Percentiles rank a stretch among this genome's conserved stretches.
These are phyloP conservation scores for Synodontis membranacea DNA, from an alignment of 2,113 vertebrate species.

Conservation along the genomic window DNA sequence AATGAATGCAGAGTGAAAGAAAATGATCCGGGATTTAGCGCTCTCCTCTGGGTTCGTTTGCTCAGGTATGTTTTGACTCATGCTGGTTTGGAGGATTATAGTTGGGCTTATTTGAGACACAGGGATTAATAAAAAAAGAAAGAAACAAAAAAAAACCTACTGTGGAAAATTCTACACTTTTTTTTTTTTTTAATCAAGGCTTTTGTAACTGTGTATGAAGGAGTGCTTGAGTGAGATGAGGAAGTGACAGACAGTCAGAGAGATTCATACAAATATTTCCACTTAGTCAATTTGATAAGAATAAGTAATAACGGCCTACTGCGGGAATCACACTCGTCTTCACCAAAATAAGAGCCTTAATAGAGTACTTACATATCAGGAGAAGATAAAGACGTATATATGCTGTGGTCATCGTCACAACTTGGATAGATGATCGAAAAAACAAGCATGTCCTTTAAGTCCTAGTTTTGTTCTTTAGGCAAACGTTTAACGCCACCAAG, in stretches of 20 bases:
- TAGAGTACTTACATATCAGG: not conserved
- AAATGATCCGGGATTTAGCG: conserved; percentile 4
- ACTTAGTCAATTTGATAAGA: not conserved
- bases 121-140: too few relatives aligned
- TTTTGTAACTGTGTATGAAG: not conserved
- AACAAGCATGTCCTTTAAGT: not conserved
- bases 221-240: not conserved
- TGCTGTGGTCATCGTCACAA: not conserved
- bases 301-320: too few relatives aligned
- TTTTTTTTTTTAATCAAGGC: not conserved
- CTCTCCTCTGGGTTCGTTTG: conserved; percentile 22
- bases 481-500: too few relatives aligned
- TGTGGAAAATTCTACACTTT: not conserved
- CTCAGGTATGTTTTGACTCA: conserved; percentile 18
- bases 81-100: conserved; percentile 19
- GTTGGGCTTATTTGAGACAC: conserved; percentile 8
- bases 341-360: not conserved
- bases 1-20: conserved; percentile 24
- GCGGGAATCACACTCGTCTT: not conserved
- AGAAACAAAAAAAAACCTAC: not conserved
- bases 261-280: not conserved
- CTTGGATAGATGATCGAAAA: not conserved
- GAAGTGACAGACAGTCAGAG: not conserved
- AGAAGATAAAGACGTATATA: not conserved
- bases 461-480: not conserved